Percentiles rank a stretch among this genome's conserved stretches.
phyloP scores from a whole-genome alignment of 2,113 vertebrate species.

The Illadopsis cleaveri region DNA sequence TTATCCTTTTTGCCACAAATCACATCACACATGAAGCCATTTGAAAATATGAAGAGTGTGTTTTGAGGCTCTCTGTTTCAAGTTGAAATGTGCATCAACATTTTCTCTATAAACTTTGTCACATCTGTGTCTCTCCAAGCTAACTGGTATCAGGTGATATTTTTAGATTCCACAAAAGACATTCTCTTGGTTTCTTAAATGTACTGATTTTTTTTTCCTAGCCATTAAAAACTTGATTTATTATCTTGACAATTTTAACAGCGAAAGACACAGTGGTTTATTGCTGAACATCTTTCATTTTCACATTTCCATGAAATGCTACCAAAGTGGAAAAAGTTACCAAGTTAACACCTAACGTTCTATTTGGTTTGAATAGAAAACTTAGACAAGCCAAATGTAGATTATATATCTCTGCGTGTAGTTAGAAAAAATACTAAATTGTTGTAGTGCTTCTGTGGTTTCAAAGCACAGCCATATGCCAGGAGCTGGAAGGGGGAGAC shows the following conservation, averaged over 20 bases:
- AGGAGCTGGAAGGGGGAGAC: background rate
- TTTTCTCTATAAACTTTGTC: conserved; percentile 30
- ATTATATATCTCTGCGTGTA: background rate
- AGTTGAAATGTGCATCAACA: background rate
- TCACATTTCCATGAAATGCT: conserved; percentile 49
- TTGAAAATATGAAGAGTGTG: background rate
- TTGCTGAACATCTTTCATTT: conserved; percentile 18
- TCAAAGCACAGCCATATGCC: background rate
- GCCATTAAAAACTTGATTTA: conserved; percentile 66
- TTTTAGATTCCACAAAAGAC: conserved; percentile 12
- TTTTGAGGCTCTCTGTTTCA: background rate
- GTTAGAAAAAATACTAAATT: background rate
- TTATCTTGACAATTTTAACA: conserved; percentile 60
- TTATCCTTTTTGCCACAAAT: background rate
- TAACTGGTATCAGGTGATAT: conserved; percentile 53
- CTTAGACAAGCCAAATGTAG: background rate
- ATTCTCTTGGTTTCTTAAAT: conserved; percentile 27
- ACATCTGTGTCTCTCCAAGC: background rate
- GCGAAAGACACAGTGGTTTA: conserved; percentile 47
- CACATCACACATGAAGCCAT: background rate
- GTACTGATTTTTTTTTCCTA: background rate
- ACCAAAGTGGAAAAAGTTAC: background rate
- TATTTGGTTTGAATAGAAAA: background rate
- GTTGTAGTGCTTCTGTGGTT: background rate
- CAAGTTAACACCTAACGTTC: background rate